phyloP scores from a whole-genome alignment of 2,113 vertebrate genomes.

The Eubucco bourcierii region DNA sequence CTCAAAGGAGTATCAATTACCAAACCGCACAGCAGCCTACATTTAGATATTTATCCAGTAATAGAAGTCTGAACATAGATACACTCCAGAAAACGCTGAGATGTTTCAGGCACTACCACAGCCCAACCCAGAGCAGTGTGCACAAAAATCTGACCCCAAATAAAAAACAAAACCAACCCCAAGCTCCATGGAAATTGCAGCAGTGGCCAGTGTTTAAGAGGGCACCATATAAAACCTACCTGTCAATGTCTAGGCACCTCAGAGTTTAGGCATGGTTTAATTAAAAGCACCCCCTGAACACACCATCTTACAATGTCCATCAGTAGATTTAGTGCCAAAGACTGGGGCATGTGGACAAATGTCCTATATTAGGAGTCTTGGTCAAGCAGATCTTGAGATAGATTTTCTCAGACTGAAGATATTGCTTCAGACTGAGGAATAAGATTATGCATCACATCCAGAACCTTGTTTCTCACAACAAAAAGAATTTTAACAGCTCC shows the following conservation, averaged over 20 bases:
- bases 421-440: not conserved
- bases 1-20: not conserved
- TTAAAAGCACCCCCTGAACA: not conserved
- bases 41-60: not conserved
- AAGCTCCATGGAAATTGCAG: not conserved
- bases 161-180: not conserved
- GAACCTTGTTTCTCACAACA: not conserved
- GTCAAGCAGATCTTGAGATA: not conserved
- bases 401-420: too few species aligned
- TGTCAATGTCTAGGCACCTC: not conserved
- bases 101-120: not conserved
- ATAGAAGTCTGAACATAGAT: not conserved
- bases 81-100: not conserved
- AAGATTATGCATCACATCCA: not conserved
- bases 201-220: not conserved
- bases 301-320: not conserved
- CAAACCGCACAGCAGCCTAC: not conserved
- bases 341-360: not conserved
- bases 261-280: not conserved
- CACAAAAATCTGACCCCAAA: not conserved
- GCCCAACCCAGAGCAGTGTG: not conserved
- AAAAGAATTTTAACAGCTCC: not conserved
- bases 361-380: not conserved
- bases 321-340: not conserved
- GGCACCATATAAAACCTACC: not conserved